Evolutionary conservation across 2,113 vertebrate species (phyloP).

Genomic region (Chlorodrepanis virens): DNA sequence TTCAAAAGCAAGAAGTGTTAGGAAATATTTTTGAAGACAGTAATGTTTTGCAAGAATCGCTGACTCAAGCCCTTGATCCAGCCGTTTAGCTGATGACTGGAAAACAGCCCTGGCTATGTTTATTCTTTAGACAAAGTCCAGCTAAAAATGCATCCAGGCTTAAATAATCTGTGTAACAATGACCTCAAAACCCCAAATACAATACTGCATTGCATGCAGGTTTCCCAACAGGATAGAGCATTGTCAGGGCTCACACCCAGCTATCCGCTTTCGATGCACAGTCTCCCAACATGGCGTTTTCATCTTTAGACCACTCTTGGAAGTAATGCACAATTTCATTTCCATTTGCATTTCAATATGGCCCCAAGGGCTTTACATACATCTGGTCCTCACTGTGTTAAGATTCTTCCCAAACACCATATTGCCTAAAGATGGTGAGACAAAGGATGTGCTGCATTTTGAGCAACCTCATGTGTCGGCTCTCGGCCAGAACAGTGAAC

Average conservation of each 20-base stretch:
- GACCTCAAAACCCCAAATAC: slow-evolving; percentile 58
- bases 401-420: neutral
- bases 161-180: slow-evolving; percentile 63
- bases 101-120: slow-evolving; percentile 58
- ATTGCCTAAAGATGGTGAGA: neutral
- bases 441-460: neutral
- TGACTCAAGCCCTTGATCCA: slow-evolving; percentile 62
- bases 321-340: neutral
- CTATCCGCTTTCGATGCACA: neutral
- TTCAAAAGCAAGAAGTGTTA: slow-evolving; percentile 10
- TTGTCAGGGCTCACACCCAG: slow-evolving; percentile 4
- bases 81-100: slow-evolving; percentile 48
- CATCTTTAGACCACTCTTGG: neutral
- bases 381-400: neutral
- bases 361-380: slow-evolving; percentile 42
- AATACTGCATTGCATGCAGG: slow-evolving; percentile 17
- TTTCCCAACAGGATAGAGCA: slow-evolving; percentile 24
- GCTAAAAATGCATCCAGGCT: slow-evolving; percentile 66
- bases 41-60: slow-evolving; percentile 27
- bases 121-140: slow-evolving; percentile 72
- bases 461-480: neutral
- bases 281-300: neutral
- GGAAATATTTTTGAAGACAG: slow-evolving; percentile 26
- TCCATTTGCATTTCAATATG: slow-evolving; percentile 42
- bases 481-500: neutral